phyloP scores from a whole-genome alignment of 2,797 vertebrate genomes.

The Xiphorhynchus erythropygius region DNA sequence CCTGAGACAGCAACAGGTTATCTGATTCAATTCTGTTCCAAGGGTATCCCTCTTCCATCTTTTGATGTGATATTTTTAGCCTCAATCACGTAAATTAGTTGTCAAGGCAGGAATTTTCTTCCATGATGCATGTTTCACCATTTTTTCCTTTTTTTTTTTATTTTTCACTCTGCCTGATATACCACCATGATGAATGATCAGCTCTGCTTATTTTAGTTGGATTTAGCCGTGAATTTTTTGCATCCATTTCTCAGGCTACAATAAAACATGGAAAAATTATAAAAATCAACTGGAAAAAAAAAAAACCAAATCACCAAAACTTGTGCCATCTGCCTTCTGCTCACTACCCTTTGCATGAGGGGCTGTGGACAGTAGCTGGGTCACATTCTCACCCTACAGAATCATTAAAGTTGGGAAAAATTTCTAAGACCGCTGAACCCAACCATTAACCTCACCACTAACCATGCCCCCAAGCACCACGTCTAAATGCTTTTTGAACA shows the following conservation, averaged over 20 bases:
- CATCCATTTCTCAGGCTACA: neutral
- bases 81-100: neutral
- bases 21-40: neutral
- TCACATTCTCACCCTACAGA: neutral
- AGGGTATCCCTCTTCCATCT: neutral
- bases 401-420: neutral
- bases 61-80: neutral
- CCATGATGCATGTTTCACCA: neutral
- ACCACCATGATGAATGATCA: neutral
- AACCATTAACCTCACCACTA: neutral
- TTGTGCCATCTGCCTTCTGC: neutral
- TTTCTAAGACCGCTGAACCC: neutral
- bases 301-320: neutral
- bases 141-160: neutral
- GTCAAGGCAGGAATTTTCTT: neutral
- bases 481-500: neutral
- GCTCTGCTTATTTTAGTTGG: neutral
- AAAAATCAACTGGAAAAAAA: neutral
- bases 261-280: neutral
- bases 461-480: neutral
- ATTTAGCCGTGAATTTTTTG: fast-evolving
- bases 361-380: neutral
- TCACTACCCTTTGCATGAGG: neutral
- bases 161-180: fast-evolving
- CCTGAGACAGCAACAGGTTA: neutral